Conservation (phyloP, 2,888 invertebrate species). For the Mesopsocus fuscifrons region DNA sequence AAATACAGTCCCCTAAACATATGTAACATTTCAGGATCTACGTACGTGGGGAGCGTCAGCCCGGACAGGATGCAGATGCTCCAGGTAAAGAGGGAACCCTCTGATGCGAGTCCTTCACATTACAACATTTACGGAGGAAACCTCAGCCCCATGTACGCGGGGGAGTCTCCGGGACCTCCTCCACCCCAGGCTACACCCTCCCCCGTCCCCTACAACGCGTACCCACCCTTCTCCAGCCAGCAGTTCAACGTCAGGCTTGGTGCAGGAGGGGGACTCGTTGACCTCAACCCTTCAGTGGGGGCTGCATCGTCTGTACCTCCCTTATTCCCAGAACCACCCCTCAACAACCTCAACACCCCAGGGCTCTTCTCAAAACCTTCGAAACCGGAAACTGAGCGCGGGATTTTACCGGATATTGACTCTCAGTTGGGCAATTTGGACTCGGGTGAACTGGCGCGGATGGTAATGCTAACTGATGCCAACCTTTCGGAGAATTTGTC, state of each 20-base stretch:
- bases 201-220: slow-evolving; percentile 11
- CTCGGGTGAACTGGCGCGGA: slow-evolving; percentile 25
- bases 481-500: slow-evolving; percentile 29
- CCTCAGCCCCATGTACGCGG: slow-evolving; percentile 18
- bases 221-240: neutral
- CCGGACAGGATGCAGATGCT: slow-evolving; percentile 6
- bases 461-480: slow-evolving; percentile 22
- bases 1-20: too few species aligned
- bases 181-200: slow-evolving; percentile 14
- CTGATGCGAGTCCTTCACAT: neutral
- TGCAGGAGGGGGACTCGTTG: slow-evolving; percentile 7
- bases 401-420: slow-evolving; percentile 2
- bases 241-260: neutral
- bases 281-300: neutral
- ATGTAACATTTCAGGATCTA: too few species aligned
- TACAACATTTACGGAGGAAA: slow-evolving; percentile 16
- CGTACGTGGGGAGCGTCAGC: slow-evolving; percentile 8
- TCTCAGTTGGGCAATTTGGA: slow-evolving; percentile 22
- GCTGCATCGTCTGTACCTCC: neutral
- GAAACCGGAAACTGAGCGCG: neutral
- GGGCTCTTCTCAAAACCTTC: neutral
- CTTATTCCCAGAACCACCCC: neutral
- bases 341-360: neutral
- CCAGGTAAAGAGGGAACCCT: slow-evolving; percentile 12
- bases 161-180: slow-evolving; percentile 11